phyloP scores from a whole-genome alignment of 35 echinoderm and acorn worm species.

The Apostichopus parvimensis region DNA sequence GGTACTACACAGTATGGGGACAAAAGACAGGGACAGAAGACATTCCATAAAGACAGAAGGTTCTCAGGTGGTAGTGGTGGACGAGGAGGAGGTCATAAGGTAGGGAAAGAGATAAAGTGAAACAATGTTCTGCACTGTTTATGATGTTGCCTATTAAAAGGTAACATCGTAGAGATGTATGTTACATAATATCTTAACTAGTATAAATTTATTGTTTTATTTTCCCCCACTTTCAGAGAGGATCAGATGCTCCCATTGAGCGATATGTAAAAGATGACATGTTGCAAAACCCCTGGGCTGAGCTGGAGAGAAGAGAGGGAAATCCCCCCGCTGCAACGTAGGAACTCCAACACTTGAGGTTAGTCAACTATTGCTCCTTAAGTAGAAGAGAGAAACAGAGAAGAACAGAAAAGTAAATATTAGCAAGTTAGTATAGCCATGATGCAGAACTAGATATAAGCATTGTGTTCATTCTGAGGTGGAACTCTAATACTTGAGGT shows the following conservation, averaged over 20 bases:
- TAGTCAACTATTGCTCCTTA: neutral
- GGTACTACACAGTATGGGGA: neutral
- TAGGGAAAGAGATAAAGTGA: neutral
- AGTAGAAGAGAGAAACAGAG: too few relatives aligned
- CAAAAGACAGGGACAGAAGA: conserved; percentile 9
- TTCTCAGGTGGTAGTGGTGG: conserved; percentile 26
- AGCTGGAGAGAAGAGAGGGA: neutral
- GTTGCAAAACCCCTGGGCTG: conserved; percentile 56
- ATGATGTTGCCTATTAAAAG: too few relatives aligned
- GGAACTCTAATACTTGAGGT: too few relatives aligned
- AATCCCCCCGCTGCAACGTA: neutral
- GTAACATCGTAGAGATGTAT: too few relatives aligned
- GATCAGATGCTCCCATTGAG: conserved; percentile 1
- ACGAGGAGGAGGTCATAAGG: conserved; percentile 13
- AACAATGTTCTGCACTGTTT: neutral
- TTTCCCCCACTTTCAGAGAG: neutral
- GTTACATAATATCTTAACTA: too few relatives aligned
- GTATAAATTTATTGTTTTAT: neutral
- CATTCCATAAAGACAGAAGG: neutral
- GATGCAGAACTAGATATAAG: too few relatives aligned
- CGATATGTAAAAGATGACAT: conserved; percentile 32
- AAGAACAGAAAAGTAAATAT: too few relatives aligned
- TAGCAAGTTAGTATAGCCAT: too few relatives aligned
- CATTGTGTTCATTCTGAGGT: too few relatives aligned
- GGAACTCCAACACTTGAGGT: neutral